A percentile compares a stretch with the other conserved stretches of the same genome.
phyloP scores from a whole-genome alignment of 2,113 vertebrate genomes.

The Gorsachius goisagi region DNA sequence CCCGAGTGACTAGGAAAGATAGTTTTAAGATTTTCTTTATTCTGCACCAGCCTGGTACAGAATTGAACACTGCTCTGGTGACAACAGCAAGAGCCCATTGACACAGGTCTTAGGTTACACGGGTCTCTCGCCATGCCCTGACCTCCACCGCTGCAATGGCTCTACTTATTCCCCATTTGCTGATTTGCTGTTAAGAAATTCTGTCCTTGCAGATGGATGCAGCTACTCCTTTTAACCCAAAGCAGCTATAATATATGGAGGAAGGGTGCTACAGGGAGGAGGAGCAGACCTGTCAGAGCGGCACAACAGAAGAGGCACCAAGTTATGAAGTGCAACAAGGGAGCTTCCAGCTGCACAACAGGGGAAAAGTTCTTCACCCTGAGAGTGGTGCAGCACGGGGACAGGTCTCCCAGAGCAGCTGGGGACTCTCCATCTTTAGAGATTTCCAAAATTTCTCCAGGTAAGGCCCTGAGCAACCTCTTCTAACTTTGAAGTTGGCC shows the following conservation, averaged over 20 bases:
- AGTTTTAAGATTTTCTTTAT: neutral
- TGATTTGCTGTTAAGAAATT: neutral
- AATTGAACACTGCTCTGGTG: neutral
- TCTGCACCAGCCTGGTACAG: neutral
- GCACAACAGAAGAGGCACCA: neutral
- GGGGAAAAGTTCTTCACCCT: neutral
- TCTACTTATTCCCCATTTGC: neutral
- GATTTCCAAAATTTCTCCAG: neutral
- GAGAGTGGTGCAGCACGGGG: accelerated
- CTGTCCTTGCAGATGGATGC: neutral
- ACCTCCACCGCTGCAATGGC: neutral
- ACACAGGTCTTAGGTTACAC: neutral
- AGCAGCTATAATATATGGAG: neutral
- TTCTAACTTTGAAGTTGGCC: neutral
- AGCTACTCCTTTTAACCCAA: neutral
- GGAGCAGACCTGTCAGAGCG: neutral
- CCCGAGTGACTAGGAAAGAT: neutral
- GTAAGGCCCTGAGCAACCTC: neutral
- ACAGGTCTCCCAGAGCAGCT: neutral
- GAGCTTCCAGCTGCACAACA: neutral
- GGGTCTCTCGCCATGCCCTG: neutral
- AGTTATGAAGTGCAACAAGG: neutral
- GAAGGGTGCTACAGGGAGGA: neutral
- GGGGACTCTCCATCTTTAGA: neutral
- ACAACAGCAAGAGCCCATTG: neutral